Evolutionary conservation across 2,113 vertebrate genomes (phyloP), one percentile per base, ranked within the genome.

Genomic region (Panthera tigris): DNA sequence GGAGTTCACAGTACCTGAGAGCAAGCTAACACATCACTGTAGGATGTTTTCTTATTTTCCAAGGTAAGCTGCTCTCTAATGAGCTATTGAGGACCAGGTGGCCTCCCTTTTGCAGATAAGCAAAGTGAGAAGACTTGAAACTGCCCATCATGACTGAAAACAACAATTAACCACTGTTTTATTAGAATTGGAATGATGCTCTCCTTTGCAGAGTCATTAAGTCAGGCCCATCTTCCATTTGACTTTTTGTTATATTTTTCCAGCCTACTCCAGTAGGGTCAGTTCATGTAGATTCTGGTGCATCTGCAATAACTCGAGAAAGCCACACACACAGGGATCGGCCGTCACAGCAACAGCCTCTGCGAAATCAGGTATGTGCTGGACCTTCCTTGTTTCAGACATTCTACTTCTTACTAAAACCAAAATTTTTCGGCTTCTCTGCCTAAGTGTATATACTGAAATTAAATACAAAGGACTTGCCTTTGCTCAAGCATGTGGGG

Each of bases 201-300:
- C 4, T 96, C 55, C 33, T 93, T 96, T 76, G 80, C 41, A 91
- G 39, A 97, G 61, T 52, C 52, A 69, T 71, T 85, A 25, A 29
- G 25, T 91, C 68, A 50, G 36, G 55, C 78, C 48, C 66, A 3
- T 88, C 86, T 92, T 91, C 36, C 68, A 71, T 78, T 23, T 97
- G 94, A 83, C 61, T n/a, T 92, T 80, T 11, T 18, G 3, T 61
- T 50, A 98, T 97, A 6, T 98, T 97, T 95, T 97, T 98, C 68
- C 95, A 99, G 99, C 99, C 99, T 97, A 99, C 99, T 94, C 99
- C 99, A 0, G 99, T 99, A 97, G 99, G 99, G 83, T 99, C 99
- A 55, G 99, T 99, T 97, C 99, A 99, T 1, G 99, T 99, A 79
- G 99, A 99, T 97, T 99, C 99, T 9, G 99, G 99, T 97, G 99